Conservation (phyloP, 2,888 invertebrate genomes). For the Rhingia rostrata region DNA sequence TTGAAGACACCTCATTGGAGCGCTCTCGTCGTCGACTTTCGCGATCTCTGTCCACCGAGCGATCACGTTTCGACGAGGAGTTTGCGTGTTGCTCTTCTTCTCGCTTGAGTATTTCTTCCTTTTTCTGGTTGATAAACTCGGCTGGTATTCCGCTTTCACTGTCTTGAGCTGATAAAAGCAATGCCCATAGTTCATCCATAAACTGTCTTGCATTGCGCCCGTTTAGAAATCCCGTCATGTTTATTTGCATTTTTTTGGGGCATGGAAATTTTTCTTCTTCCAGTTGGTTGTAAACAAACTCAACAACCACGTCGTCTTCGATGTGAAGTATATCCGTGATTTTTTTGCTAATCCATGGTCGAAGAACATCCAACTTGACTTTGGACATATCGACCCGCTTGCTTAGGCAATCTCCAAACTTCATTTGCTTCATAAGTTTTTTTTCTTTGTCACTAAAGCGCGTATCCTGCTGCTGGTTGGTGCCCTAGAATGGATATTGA, state of each 20-base stretch:
- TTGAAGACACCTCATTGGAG: constrained; percentile 72
- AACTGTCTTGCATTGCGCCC: constrained; percentile 98
- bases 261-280: constrained; percentile 97
- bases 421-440: constrained; percentile 99
- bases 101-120: constrained; percentile 96
- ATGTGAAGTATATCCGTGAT: constrained; percentile 97
- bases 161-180: constrained; percentile 97
- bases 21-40: constrained; percentile 76
- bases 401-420: constrained; percentile 96
- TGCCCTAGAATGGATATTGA: constrained; percentile 88
- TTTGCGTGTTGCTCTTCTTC: constrained; percentile 82
- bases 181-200: constrained; percentile 98
- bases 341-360: constrained; percentile 99
- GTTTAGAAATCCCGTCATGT: constrained; percentile 99
- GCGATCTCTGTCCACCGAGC: constrained; percentile 75
- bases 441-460: constrained; percentile 99
- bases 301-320: constrained; percentile 99
- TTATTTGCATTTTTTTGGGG: constrained; percentile 99
- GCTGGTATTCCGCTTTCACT: constrained; percentile 98
- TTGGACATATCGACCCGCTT: constrained; percentile 99
- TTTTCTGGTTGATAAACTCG: constrained; percentile 96
- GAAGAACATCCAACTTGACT: constrained; percentile 98
- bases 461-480: constrained; percentile 99
- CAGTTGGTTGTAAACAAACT: constrained; percentile 99
- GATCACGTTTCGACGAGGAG: constrained; percentile 65